These are phyloP conservation scores for Oxyruncus cristatus DNA, from an alignment of 2,113 vertebrate genomes.

Conservation along the genomic window DNA sequence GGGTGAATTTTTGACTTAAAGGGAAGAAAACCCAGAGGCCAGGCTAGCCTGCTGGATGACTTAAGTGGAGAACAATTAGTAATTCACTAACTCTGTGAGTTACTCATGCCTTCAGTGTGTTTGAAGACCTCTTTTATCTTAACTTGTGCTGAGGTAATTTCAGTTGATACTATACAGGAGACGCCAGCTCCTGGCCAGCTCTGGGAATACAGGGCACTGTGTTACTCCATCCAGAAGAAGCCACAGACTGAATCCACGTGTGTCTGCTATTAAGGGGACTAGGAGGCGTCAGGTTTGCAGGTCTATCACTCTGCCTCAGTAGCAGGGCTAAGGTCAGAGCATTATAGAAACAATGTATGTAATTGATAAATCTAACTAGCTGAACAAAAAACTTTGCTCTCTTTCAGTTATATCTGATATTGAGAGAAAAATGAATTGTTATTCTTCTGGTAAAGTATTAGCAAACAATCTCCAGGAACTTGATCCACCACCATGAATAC, in stretches of 20 bases:
- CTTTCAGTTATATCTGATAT: background rate
- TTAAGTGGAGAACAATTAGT: background rate
- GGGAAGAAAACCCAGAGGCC: background rate
- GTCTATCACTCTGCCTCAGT: background rate
- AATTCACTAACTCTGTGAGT: background rate
- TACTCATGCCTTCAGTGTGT: background rate
- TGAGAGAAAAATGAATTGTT: background rate
- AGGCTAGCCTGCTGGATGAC: background rate
- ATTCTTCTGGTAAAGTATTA: background rate
- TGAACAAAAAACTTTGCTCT: rapidly evolving
- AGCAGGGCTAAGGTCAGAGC: background rate
- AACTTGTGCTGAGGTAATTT: slow-evolving; percentile 20
- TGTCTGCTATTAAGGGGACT: background rate
- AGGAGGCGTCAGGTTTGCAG: slow-evolving; percentile 18
- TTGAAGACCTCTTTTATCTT: slow-evolving; percentile 34
- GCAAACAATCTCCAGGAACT: background rate
- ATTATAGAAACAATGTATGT: background rate
- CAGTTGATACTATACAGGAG: background rate
- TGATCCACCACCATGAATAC: background rate
- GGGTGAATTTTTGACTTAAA: background rate
- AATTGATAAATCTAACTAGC: background rate
- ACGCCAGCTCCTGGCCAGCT: background rate
- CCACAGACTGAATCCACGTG: background rate
- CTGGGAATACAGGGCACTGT: background rate
- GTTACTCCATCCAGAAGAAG: background rate